phyloP scores from a whole-genome alignment of 2,113 vertebrate species.

The Oncorhynchus keta region DNA sequence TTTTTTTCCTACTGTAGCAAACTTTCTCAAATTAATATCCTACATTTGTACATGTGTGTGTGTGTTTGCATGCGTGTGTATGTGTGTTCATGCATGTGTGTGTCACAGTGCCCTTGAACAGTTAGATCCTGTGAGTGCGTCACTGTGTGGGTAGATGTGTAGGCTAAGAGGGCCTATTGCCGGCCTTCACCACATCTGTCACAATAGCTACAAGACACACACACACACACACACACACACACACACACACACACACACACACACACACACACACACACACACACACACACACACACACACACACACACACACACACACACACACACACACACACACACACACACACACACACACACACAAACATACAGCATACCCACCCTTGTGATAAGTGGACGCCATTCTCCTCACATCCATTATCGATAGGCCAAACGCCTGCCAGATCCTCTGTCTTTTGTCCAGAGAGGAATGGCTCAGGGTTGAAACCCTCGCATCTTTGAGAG shows the following conservation, averaged over 20 bases:
- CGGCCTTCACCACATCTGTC: not conserved
- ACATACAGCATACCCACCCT: conserved; percentile 37
- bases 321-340: too few relatives aligned
- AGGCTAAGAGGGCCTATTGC: not conserved
- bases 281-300: not conserved
- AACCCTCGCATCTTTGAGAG: conserved; percentile 61
- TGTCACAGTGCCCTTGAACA: not conserved
- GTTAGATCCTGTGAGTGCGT: not conserved
- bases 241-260: too few relatives aligned
- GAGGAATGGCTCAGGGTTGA: conserved; percentile 65
- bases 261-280: too few relatives aligned
- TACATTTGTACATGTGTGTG: not conserved
- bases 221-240: not conserved
- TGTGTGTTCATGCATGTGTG: conserved; percentile 5
- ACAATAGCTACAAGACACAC: conserved; percentile 9
- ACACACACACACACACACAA: not conserved
- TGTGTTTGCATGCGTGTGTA: conserved; percentile 3
- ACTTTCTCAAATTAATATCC: too few relatives aligned
- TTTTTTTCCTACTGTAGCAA: too few relatives aligned
- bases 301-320: not conserved
- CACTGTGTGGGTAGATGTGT: not conserved
- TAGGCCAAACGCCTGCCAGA: conserved; percentile 76
- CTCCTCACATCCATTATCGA: conserved; percentile 80
- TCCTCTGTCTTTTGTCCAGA: conserved; percentile 65
- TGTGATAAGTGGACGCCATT: conserved; percentile 67